Base-by-base conservation (phyloP, 2,888 invertebrate genomes). In the Lithophane semibrunnea region DNA sequence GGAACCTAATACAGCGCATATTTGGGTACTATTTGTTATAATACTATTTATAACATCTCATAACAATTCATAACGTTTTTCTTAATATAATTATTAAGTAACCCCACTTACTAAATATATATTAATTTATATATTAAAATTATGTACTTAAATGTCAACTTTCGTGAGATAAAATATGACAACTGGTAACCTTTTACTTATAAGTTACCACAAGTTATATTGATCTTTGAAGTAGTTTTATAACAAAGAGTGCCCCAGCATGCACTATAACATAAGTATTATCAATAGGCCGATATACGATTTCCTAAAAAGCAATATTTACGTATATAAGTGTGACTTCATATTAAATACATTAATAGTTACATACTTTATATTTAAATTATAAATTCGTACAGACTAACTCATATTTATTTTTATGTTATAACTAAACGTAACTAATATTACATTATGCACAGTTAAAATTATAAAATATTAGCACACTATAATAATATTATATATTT, bases 361-460 rank as follows among this genome's bases (percentile, higher is more conserved):
- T 90, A 90, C 90, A 91, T 90, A 90, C 82, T 89, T 90, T 88
- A 85, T 88, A 86, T 86, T 92, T 93, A 94, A 94, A 95, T 94
- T 92, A 95, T 94, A 95, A 95, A 95, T 95, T 95, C 94, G 94
- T 95, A 93, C 86, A 91, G 90, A 94, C 94, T 94, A 94, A 94
- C 91, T 92, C 91, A 94, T 93, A 94, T 92, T 92, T 92, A 88
- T 86, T 85, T 85, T 82, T 85, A 87, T 86, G 89, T 87, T 86
- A 87, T 79, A 93, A 93, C 90, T 93, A 93, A 93, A 92, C 78
- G 86, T 89, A 92, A 89, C 87, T 89, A 90, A 90, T 83, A 86
- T 77, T 82, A 87, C 89, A 92, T 90, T 92, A 94, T 92, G 92
- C 93, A 92, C 92, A 93, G 86, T 92, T 92, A 91, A 92, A 92